Evolutionary conservation across 2,113 vertebrate genomes (phyloP).

Genomic region (Tringa solitaria): DNA sequence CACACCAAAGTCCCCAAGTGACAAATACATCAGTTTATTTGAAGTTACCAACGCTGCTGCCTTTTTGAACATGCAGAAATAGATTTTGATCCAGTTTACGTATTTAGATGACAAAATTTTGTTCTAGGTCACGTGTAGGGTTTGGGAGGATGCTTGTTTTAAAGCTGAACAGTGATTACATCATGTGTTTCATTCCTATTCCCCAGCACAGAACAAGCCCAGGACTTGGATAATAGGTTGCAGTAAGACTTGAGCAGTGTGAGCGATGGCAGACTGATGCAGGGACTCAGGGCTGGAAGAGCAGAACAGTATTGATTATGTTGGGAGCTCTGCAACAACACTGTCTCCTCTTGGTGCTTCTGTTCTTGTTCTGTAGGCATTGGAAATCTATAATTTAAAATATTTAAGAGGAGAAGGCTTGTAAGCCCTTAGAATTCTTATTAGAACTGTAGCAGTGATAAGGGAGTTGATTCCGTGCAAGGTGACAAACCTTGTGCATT

Average conservation of each 20-base stretch:
- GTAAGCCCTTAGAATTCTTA: not conserved
- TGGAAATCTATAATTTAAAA: not conserved
- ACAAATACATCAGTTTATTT: not conserved
- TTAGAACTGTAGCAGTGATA: not conserved
- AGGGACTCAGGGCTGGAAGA: not conserved
- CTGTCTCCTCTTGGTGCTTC: not conserved
- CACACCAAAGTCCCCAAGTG: not conserved
- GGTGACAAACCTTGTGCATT: not conserved
- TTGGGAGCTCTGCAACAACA: not conserved
- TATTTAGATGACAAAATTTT: not conserved
- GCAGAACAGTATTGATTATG: not conserved
- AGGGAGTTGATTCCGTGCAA: not conserved
- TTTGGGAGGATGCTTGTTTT: not conserved
- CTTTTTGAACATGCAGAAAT: not conserved
- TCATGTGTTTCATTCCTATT: not conserved
- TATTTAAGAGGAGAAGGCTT: not conserved
- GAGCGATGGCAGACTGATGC: not conserved
- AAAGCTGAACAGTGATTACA: not conserved
- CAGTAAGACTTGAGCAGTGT: not conserved
- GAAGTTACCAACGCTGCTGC: rapidly evolving
- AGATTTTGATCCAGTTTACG: not conserved
- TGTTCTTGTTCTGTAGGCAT: not conserved
- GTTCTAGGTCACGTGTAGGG: not conserved
- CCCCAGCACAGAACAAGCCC: not conserved
- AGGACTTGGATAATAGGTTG: not conserved